phyloP scores from a whole-genome alignment of 2,888 invertebrate genomes.

The Noctua janthina region DNA sequence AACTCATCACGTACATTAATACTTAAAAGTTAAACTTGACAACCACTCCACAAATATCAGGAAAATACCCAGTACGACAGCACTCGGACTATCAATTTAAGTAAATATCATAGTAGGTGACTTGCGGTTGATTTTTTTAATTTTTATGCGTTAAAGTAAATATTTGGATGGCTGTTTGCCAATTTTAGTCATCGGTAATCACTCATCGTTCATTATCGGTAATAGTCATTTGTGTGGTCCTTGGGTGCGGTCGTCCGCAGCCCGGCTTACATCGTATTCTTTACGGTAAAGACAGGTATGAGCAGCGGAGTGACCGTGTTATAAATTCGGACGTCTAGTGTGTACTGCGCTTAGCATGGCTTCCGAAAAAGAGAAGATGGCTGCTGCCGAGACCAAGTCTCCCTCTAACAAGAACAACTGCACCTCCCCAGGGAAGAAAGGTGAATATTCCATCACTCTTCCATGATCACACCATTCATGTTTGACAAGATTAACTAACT shows the following conservation, averaged over 20 bases:
- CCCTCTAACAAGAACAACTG: conserved; percentile 88
- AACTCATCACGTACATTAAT: conserved; percentile 76
- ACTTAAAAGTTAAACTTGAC: conserved; percentile 74
- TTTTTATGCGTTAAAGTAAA: conserved; percentile 80
- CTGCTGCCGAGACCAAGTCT: conserved; percentile 85
- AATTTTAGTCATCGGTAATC: conserved; percentile 82
- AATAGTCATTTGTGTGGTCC: conserved; percentile 75
- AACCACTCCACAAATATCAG: conserved; percentile 68
- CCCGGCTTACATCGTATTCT: conserved; percentile 53
- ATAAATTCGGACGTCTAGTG: conserved; percentile 77
- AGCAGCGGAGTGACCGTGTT: conserved; percentile 77
- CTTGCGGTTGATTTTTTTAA: conserved; percentile 69
- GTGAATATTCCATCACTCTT: conserved; percentile 74
- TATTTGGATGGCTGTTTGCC: conserved; percentile 83
- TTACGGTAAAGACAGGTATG: conserved; percentile 79
- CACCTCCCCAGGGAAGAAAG: conserved; percentile 89
- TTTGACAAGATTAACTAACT: neutral
- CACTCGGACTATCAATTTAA: conserved; percentile 66
- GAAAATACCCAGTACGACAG: conserved; percentile 65
- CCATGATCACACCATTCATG: conserved; percentile 34
- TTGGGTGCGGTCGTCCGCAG: conserved; percentile 79
- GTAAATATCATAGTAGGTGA: conserved; percentile 72
- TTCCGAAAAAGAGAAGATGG: conserved; percentile 89
- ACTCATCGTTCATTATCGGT: conserved; percentile 83
- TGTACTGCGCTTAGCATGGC: conserved; percentile 81